Conservation (phyloP, 2,113 vertebrate species). For the Malurus melanocephalus region DNA sequence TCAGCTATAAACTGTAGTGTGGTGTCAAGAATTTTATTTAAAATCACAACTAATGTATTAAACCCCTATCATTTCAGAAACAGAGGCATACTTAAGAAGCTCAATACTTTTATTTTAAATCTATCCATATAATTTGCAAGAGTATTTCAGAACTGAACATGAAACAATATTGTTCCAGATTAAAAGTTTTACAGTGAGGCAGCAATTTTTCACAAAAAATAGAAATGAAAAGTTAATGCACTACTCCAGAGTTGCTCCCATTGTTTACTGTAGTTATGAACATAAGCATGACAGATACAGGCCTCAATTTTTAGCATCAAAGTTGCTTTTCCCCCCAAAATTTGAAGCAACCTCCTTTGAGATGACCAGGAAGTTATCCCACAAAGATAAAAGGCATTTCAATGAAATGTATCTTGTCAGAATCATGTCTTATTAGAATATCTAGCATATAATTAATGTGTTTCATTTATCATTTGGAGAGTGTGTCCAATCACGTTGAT, state of each 20-base stretch:
- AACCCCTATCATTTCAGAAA: background rate
- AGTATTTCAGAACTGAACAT: background rate
- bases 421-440: background rate
- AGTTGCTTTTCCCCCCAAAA: background rate
- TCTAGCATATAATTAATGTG: background rate
- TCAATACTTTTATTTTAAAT: background rate
- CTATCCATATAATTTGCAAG: background rate
- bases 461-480: background rate
- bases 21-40: background rate
- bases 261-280: background rate
- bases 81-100: background rate
- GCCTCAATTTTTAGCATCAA: background rate
- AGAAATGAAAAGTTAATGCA: background rate
- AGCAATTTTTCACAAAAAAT: background rate
- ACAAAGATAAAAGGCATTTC: background rate
- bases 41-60: background rate
- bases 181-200: background rate
- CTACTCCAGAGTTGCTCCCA: background rate
- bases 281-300: fast-evolving
- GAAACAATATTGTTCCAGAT: background rate
- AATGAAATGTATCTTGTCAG: background rate
- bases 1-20: background rate
- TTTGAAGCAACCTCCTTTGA: background rate
- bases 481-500: background rate
- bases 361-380: background rate